These are phyloP conservation scores for Perdix hodgsoniae DNA, from an alignment of 2,797 vertebrate species.

Conservation along the genomic window DNA sequence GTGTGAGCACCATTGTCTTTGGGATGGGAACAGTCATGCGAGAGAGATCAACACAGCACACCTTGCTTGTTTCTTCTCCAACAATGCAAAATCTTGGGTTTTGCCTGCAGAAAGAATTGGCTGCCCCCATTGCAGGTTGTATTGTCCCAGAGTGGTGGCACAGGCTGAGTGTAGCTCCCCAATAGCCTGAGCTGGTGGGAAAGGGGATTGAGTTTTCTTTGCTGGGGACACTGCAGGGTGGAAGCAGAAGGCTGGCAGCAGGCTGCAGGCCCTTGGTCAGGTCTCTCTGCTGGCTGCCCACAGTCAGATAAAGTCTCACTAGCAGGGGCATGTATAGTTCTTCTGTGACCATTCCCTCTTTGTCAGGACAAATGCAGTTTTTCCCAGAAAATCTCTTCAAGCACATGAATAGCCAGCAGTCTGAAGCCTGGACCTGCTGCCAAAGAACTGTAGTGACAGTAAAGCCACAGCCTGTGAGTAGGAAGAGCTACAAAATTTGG, in stretches of 20 bases:
- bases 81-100: background rate
- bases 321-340: background rate
- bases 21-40: background rate
- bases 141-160: background rate
- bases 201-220: background rate
- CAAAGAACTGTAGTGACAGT: background rate
- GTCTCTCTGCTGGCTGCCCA: background rate
- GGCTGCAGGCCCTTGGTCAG: background rate
- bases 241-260: background rate
- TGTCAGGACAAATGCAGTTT: background rate
- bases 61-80: background rate
- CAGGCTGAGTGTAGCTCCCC: background rate
- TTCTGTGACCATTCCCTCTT: background rate
- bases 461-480: background rate
- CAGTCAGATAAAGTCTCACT: background rate
- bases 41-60: background rate
- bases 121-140: background rate
- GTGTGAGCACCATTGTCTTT: background rate
- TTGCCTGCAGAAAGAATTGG: background rate
- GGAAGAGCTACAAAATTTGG: background rate
- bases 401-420: background rate
- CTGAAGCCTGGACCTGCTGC: background rate
- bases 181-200: background rate
- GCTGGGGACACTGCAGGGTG: background rate
- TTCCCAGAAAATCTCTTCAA: background rate